Percentiles rank a stretch among this genome's conserved stretches.
phyloP scores from a whole-genome alignment of 2,888 invertebrate species.

The Plebejus melissa region DNA sequence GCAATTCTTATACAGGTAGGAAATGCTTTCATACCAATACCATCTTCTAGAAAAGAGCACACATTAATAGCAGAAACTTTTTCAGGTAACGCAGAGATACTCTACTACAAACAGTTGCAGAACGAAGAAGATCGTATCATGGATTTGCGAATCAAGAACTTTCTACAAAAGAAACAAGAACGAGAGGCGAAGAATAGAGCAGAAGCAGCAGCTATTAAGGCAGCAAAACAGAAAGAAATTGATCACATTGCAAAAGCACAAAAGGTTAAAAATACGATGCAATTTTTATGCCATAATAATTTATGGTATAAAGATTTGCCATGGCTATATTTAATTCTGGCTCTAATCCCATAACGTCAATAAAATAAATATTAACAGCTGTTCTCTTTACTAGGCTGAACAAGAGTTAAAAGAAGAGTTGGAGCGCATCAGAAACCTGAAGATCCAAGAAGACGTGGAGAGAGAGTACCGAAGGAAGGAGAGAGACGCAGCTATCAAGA shows the following conservation, averaged over 20 bases:
- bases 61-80: not conserved
- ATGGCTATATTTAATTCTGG: not conserved
- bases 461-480: constrained; percentile 84
- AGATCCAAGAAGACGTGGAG: constrained; percentile 81
- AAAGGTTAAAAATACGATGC: constrained; percentile 51
- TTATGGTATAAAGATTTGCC: not conserved
- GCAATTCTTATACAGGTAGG: not conserved
- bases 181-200: constrained; percentile 77
- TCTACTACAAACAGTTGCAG: constrained; percentile 80
- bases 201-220: constrained; percentile 73
- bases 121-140: constrained; percentile 82
- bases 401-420: constrained; percentile 71
- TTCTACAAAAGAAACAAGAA: constrained; percentile 80
- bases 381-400: constrained; percentile 54
- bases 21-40: not conserved
- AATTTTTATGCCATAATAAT: not conserved
- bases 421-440: constrained; percentile 70
- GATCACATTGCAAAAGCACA: constrained; percentile 74
- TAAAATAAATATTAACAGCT: not conserved
- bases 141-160: constrained; percentile 82
- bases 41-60: not conserved
- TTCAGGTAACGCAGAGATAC: constrained; percentile 79
- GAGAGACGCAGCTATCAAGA: constrained; percentile 78
- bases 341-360: not conserved
- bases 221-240: constrained; percentile 82